phyloP scores from a whole-genome alignment of 2,113 vertebrate genomes.

The Catharus bicknelli region DNA sequence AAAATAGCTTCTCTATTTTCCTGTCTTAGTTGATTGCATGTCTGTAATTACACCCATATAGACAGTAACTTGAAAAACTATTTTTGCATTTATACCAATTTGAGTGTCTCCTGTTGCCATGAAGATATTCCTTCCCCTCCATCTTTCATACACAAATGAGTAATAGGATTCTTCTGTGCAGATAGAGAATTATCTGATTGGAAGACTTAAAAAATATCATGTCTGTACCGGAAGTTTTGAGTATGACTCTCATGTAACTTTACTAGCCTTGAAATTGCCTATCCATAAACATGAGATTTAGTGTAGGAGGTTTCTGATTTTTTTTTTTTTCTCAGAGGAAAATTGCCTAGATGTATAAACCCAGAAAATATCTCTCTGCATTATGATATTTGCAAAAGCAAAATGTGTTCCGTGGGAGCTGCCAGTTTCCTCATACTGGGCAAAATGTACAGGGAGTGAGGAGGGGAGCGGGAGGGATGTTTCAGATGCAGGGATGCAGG shows the following conservation, averaged over 20 bases:
- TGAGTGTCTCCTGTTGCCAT: constrained; percentile 51
- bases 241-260: constrained; percentile 42
- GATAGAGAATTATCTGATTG: not conserved
- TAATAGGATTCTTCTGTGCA: not conserved
- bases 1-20: constrained; percentile 63
- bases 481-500: not conserved
- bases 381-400: constrained; percentile 44
- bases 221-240: constrained; percentile 51
- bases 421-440: not conserved
- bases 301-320: constrained; percentile 37
- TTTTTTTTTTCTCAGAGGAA: not conserved
- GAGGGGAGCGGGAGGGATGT: not conserved
- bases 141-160: constrained; percentile 8
- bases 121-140: constrained; percentile 15
- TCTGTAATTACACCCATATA: constrained; percentile 54
- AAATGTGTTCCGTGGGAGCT: constrained; percentile 36
- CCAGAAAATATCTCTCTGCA: constrained; percentile 26
- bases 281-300: constrained; percentile 63
- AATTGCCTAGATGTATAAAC: constrained; percentile 43
- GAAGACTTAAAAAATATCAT: not conserved
- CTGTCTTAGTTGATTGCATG: constrained; percentile 41
- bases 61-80: constrained; percentile 43
- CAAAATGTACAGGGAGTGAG: not conserved
- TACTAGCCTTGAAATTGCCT: constrained; percentile 51
- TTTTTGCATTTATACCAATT: constrained; percentile 49